phyloP scores from a whole-genome alignment of 2,797 vertebrate genomes.

The Melanogrammus aeglefinus region DNA sequence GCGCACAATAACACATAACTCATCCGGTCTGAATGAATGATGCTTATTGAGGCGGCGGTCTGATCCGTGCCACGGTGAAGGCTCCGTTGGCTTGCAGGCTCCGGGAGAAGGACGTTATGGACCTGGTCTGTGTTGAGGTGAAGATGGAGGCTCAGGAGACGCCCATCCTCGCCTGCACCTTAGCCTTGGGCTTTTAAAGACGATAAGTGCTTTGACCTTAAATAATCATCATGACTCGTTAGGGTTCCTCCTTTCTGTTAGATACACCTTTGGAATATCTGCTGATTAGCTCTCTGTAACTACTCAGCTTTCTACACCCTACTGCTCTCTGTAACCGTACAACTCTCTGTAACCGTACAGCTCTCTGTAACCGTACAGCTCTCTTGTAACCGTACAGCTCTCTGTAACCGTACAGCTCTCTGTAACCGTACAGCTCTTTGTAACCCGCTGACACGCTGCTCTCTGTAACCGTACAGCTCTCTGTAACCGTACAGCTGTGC shows the following conservation, averaged over 20 bases:
- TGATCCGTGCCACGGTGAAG: conserved; percentile 95
- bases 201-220: conserved; percentile 74
- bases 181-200: conserved; percentile 67
- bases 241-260: conserved; percentile 57
- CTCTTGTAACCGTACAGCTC: too few relatives aligned
- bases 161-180: conserved; percentile 52
- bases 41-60: conserved; percentile 95
- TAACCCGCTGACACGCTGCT: too few relatives aligned
- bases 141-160: conserved; percentile 86
- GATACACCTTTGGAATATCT: conserved; percentile 49
- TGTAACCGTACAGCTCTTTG: too few relatives aligned
- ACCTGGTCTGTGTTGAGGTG: conserved; percentile 81
- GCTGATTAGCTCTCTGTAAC: neutral
- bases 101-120: conserved; percentile 85
- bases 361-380: too few relatives aligned
- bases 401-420: too few relatives aligned
- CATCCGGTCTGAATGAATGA: conserved; percentile 87
- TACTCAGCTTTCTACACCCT: too few relatives aligned
- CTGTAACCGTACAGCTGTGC: too few relatives aligned
- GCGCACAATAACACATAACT: neutral
- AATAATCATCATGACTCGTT: conserved; percentile 71
- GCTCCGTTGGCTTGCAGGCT: conserved; percentile 91
- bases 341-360: too few relatives aligned
- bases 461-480: too few relatives aligned
- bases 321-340: neutral